Percentiles rank a stretch among this genome's conserved stretches.
Evolutionary conservation across 2,888 invertebrate species (phyloP).

Genomic region (Gari tellinella): DNA sequence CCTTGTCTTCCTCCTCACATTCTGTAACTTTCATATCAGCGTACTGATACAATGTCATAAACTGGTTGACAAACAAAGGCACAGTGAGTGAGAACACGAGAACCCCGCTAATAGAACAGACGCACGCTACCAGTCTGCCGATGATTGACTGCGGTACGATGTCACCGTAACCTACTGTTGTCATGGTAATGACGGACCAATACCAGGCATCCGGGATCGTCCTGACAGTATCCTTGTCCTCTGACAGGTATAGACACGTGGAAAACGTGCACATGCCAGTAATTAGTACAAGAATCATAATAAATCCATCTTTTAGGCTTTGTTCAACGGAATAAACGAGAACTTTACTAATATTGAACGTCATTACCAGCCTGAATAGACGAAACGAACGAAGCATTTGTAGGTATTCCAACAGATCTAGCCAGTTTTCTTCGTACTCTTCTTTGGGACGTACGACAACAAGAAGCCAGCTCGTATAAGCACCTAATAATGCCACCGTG

Average conservation of each 20-base stretch:
- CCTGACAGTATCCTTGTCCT: constrained; percentile 2
- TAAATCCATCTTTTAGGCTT: constrained; percentile 20
- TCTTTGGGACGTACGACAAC: background rate
- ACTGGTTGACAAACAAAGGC: constrained; percentile 32
- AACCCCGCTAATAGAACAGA: constrained; percentile 32
- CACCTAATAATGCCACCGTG: constrained; percentile 10
- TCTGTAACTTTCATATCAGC: constrained; percentile 6
- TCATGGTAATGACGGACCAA: constrained; percentile 47
- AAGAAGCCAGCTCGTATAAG: constrained; percentile 13
- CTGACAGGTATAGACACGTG: constrained; percentile 21
- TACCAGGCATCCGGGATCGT: constrained; percentile 33
- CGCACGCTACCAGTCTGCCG: constrained; percentile 19
- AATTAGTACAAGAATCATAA: constrained; percentile 23
- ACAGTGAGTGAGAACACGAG: constrained; percentile 30
- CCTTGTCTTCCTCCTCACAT: too few relatives aligned
- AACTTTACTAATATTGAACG: constrained; percentile 18
- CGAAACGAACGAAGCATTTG: constrained; percentile 25
- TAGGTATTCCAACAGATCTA: constrained; percentile 14
- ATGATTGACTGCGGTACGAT: constrained; percentile 10
- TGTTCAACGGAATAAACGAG: constrained; percentile 19
- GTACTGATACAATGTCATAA: constrained; percentile 22
- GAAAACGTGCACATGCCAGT: constrained; percentile 25
- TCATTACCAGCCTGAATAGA: constrained; percentile 21
- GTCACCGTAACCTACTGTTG: constrained; percentile 48
- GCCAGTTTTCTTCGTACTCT: constrained; percentile 9